These are phyloP conservation scores for Strigamia maritima DNA, from an alignment of 2,888 invertebrate species.

Conservation along the genomic window DNA sequence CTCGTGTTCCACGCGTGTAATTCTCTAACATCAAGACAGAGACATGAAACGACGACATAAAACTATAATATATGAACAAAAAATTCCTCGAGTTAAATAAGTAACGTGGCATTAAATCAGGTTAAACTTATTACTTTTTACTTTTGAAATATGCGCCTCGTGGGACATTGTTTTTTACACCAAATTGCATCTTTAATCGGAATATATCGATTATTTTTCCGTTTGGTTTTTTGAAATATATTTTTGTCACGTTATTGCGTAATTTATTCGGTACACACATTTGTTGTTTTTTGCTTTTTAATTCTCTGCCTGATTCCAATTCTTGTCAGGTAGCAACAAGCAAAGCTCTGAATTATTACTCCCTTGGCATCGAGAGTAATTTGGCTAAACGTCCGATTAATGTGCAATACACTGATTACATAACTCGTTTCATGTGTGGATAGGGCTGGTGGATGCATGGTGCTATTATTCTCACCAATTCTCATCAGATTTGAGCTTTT, in stretches of 20 bases:
- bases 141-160: too few relatives aligned
- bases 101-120: neutral
- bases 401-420: constrained; percentile 29
- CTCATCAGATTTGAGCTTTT: constrained; percentile 29
- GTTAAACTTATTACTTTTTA: neutral
- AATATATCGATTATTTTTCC: neutral
- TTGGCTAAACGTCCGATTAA: constrained; percentile 29
- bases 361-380: constrained; percentile 23
- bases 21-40: constrained; percentile 3
- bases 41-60: constrained; percentile 24
- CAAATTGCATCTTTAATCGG: too few relatives aligned
- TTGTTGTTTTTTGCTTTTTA: constrained; percentile 26
- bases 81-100: neutral
- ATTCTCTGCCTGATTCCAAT: constrained; percentile 20
- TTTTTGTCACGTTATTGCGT: neutral
- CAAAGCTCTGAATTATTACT: constrained; percentile 17
- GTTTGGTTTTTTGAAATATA: neutral
- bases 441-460: constrained; percentile 13
- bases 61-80: neutral
- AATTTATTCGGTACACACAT: neutral
- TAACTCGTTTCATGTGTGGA: constrained; percentile 21
- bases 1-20: constrained; percentile 17
- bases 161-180: too few relatives aligned
- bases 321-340: constrained; percentile 23
- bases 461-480: constrained; percentile 27